Percentiles rank a stretch among this genome's conserved stretches.
phyloP scores from a whole-genome alignment of 1,140 invertebrate genomes.

The Aphidius gifuensis region DNA sequence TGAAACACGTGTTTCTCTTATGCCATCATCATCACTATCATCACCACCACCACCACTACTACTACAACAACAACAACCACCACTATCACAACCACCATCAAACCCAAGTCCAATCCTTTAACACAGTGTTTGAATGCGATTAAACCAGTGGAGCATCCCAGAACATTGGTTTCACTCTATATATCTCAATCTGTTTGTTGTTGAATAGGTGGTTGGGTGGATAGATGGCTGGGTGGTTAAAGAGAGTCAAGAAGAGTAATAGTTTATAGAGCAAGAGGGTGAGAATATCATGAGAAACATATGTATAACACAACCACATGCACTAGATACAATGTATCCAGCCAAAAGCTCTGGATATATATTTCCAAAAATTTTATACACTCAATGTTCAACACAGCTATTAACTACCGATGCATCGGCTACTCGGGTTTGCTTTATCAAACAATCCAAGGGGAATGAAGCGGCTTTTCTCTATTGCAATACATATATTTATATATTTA shows the following conservation, averaged over 20 bases:
- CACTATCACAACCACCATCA: slow-evolving; percentile 16
- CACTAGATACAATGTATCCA: no score
- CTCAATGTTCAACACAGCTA: no score
- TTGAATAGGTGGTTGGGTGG: neutral
- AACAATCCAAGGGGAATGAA: neutral
- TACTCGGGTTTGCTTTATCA: neutral
- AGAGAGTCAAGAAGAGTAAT: neutral
- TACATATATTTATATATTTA: slow-evolving; percentile 1
- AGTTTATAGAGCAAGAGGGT: no score
- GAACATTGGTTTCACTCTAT: neutral
- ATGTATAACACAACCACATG: no score
- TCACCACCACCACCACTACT: no score
- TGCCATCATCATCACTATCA: neutral
- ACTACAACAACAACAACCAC: slow-evolving; percentile 9
- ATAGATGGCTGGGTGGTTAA: neutral
- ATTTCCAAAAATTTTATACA: no score
- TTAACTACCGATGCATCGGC: neutral
- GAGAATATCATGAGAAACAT: no score
- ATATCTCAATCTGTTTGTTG: no score
- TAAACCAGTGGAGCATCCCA: slow-evolving; percentile 29
- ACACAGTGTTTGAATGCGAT: slow-evolving; percentile 35
- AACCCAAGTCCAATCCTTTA: neutral
- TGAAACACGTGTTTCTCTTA: slow-evolving; percentile 36
- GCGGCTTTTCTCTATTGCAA: neutral
- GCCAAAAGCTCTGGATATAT: no score